Percentiles rank a stretch among this genome's conserved stretches.
Conservation (phyloP, 2,888 invertebrate species). For the Clitarchus hookeri region DNA sequence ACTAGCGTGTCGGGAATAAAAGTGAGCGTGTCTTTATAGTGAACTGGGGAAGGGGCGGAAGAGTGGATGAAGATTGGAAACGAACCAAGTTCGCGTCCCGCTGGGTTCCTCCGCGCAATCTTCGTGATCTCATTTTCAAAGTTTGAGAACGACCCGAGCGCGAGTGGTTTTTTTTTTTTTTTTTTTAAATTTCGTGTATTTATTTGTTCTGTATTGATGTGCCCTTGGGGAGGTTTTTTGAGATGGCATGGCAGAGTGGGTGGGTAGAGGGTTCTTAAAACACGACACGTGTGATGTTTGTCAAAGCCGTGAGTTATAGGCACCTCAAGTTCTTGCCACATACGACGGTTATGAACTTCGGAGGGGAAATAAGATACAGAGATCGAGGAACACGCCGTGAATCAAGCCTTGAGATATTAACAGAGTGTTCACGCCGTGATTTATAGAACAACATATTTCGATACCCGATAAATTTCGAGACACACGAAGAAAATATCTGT, state of each 20-base stretch:
- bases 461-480: background rate
- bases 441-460: conserved; percentile 14
- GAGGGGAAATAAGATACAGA: background rate
- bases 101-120: background rate
- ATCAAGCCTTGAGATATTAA: background rate
- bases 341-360: background rate
- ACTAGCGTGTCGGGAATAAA: background rate
- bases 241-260: background rate
- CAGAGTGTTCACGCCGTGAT: background rate
- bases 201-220: background rate
- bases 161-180: background rate
- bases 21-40: background rate
- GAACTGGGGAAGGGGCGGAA: background rate
- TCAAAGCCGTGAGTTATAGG: background rate
- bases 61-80: background rate
- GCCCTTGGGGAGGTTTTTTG: background rate
- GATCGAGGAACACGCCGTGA: background rate
- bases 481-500: background rate
- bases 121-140: background rate
- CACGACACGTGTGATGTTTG: background rate
- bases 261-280: background rate
- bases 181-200: background rate
- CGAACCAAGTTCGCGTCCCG: background rate
- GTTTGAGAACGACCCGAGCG: background rate
- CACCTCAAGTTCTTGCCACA: background rate